A percentile compares a stretch with the other conserved stretches of the same genome.
These are phyloP conservation scores for Oxygymnocypris stewartii DNA, from an alignment of 2,113 vertebrate species.

Conservation along the genomic window DNA sequence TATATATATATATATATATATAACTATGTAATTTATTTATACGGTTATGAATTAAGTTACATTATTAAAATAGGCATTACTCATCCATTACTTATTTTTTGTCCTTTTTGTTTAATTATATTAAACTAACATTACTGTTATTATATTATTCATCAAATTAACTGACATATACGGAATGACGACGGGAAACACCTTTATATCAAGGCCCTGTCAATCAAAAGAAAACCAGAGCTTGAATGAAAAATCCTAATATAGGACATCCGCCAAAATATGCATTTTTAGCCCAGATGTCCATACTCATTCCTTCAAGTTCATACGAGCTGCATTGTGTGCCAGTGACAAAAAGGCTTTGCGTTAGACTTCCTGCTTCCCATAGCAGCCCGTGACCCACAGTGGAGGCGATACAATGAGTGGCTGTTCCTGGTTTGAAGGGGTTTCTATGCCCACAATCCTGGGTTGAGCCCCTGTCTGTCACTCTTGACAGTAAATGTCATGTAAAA, in stretches of 20 bases:
- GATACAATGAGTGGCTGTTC: conserved; percentile 55
- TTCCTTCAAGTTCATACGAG: conserved; percentile 1
- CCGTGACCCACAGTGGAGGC: conserved; percentile 48
- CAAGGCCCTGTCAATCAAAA: not conserved
- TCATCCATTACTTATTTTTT: not conserved
- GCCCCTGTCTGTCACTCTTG: conserved; percentile 32
- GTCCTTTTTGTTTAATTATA: not conserved
- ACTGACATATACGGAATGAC: not conserved
- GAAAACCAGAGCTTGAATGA: not conserved
- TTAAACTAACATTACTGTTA: too few relatives aligned
- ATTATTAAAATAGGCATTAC: not conserved
- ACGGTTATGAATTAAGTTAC: not conserved
- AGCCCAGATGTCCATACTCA: not conserved
- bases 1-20: too few relatives aligned
- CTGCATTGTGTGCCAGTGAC: conserved; percentile 29
- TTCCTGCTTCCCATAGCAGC: conserved; percentile 56
- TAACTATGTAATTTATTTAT: not conserved
- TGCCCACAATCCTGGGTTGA: conserved; percentile 10
- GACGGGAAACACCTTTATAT: not conserved
- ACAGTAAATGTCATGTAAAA: conserved; percentile 32
- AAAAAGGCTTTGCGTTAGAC: conserved; percentile 45
- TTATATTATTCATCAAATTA: not conserved
- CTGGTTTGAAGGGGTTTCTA: conserved; percentile 2
- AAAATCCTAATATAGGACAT: conserved; percentile 13
- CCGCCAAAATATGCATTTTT: conserved; percentile 16